phyloP scores from a whole-genome alignment of 2,888 invertebrate genomes.

The Athalia cordata region DNA sequence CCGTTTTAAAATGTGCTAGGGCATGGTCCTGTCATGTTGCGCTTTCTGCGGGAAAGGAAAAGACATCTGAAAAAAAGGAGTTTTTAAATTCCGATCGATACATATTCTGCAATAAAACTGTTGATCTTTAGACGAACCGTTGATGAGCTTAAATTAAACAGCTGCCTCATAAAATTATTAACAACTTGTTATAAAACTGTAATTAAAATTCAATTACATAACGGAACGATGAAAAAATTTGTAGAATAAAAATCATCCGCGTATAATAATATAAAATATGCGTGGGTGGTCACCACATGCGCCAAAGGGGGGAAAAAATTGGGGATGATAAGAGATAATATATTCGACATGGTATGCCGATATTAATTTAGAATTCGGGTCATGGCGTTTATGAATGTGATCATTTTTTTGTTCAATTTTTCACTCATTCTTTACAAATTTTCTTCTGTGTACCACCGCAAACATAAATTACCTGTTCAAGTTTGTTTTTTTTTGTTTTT shows the following conservation, averaged over 20 bases:
- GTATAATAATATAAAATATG: neutral
- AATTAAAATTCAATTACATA: too few relatives aligned
- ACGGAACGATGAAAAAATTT: too few relatives aligned
- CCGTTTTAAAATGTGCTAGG: neutral
- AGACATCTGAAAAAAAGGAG: too few relatives aligned
- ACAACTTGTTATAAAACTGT: too few relatives aligned
- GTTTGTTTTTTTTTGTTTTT: neutral
- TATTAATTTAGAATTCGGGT: conserved; percentile 35
- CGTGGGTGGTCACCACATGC: neutral
- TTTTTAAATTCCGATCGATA: too few relatives aligned
- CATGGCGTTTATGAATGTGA: conserved; percentile 12
- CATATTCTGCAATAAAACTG: too few relatives aligned
- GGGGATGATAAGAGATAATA: conserved; percentile 4
- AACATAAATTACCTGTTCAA: neutral
- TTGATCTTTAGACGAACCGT: too few relatives aligned
- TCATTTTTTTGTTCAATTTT: neutral
- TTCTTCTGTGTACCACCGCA: neutral
- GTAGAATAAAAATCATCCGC: neutral
- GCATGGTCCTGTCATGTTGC: neutral
- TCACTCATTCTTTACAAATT: neutral
- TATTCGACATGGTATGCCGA: conserved; percentile 30
- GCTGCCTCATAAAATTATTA: too few relatives aligned
- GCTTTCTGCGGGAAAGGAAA: neutral
- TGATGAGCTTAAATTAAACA: too few relatives aligned
- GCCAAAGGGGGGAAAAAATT: neutral